phyloP scores from a whole-genome alignment of 2,113 vertebrate genomes.

The Percina caprodes region DNA sequence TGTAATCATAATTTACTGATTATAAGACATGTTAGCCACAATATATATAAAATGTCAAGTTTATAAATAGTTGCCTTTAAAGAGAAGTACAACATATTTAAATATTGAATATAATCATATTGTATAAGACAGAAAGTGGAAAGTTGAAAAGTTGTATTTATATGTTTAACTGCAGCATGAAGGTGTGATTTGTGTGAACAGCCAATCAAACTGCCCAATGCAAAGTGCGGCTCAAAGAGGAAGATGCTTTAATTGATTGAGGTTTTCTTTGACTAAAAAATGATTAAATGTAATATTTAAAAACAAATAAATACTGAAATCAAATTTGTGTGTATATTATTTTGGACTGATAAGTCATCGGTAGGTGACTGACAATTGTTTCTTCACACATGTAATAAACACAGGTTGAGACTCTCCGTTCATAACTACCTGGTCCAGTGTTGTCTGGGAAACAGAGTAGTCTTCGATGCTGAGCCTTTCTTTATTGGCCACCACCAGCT shows the following conservation, averaged over 20 bases:
- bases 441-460: constrained; percentile 96
- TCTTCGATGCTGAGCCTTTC: constrained; percentile 94
- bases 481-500: constrained; percentile 93
- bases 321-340: neutral
- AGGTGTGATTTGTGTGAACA: neutral
- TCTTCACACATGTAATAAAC: neutral
- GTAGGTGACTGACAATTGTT: no score
- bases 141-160: neutral
- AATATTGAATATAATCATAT: neutral
- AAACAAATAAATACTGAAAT: neutral
- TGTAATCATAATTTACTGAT: no score
- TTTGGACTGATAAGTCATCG: no score
- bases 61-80: neutral
- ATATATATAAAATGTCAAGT: neutral
- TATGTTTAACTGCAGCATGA: neutral
- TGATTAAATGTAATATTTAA: neutral
- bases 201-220: neutral
- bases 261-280: no score
- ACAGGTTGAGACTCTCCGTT: neutral
- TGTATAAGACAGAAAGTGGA: neutral
- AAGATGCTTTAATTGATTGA: no score
- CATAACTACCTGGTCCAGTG: constrained; percentile 91
- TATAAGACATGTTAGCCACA: no score
- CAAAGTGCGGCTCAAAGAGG: no score
- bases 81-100: neutral